Evolutionary conservation across 2,113 vertebrate genomes (phyloP).

Genomic region (Rostratula benghalensis): DNA sequence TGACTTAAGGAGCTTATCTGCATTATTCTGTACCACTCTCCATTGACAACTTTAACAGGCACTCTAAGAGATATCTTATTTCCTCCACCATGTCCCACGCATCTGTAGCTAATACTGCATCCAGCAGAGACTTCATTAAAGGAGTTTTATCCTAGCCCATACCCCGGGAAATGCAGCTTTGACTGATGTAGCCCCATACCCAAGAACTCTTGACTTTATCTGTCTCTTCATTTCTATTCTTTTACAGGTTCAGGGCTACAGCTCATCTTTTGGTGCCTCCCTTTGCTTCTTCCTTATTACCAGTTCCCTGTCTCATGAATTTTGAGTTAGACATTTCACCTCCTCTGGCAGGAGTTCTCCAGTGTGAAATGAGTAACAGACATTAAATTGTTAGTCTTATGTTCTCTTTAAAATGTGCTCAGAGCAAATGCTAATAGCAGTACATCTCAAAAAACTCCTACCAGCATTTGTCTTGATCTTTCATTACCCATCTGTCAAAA

Average conservation of each 20-base stretch:
- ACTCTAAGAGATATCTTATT: constrained; percentile 29
- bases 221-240: not conserved
- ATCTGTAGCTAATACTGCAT: not conserved
- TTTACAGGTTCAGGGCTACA: not conserved
- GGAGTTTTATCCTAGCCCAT: not conserved
- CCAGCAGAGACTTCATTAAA: not conserved
- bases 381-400: constrained; percentile 57
- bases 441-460: constrained; percentile 56
- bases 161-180: rapidly evolving
- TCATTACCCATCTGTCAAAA: constrained; percentile 61
- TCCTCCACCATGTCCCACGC: not conserved
- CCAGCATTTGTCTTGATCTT: constrained; percentile 59
- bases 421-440: constrained; percentile 59
- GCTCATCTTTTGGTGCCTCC: not conserved
- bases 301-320: constrained; percentile 18
- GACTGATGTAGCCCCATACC: not conserved
- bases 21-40: constrained; percentile 11
- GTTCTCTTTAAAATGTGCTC: constrained; percentile 39
- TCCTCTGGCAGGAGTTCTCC: constrained; percentile 31
- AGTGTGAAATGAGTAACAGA: constrained; percentile 54
- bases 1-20: constrained; percentile 46
- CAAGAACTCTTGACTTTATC: not conserved
- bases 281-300: not conserved
- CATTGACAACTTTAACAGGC: not conserved
- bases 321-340: constrained; percentile 24